Evolutionary conservation across 2,113 vertebrate species (phyloP).

Genomic region (Pluvialis apricaria): DNA sequence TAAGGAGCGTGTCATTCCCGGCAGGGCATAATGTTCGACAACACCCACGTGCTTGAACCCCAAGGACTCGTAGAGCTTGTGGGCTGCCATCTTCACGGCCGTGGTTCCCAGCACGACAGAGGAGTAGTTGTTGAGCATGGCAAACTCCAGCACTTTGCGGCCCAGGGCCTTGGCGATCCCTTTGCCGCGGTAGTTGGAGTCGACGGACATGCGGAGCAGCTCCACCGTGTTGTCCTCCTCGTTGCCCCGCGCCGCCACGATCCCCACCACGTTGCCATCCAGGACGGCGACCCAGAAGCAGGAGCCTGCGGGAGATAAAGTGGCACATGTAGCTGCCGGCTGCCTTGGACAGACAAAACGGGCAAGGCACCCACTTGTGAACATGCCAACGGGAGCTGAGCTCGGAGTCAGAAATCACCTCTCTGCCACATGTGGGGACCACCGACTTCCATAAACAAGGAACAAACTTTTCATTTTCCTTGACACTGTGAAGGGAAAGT

Average conservation of each 20-base stretch:
- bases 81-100: constrained; percentile 95
- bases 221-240: constrained; percentile 94
- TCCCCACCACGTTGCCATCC: constrained; percentile 92
- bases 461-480: neutral
- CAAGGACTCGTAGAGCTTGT: constrained; percentile 98
- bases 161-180: constrained; percentile 96
- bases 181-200: constrained; percentile 93
- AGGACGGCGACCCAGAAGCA: constrained; percentile 97
- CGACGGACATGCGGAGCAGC: constrained; percentile 96
- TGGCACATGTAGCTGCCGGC: neutral
- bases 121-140: constrained; percentile 91
- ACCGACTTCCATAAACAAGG: neutral
- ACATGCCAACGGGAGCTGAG: accelerated
- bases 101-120: constrained; percentile 95
- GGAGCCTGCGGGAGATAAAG: constrained; percentile 79
- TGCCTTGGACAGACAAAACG: accelerated
- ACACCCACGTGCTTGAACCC: constrained; percentile 92
- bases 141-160: constrained; percentile 94
- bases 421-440: accelerated
- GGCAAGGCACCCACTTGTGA: neutral
- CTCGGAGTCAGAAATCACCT: neutral
- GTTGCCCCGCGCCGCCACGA: constrained; percentile 89
- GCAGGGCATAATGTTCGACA: constrained; percentile 86
- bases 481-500: neutral
- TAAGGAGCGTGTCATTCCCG: constrained; percentile 91